Evolutionary conservation across 2,888 invertebrate genomes (phyloP), one percentile per base, ranked within the genome.

Genomic region (Agapetus fuscipes): DNA sequence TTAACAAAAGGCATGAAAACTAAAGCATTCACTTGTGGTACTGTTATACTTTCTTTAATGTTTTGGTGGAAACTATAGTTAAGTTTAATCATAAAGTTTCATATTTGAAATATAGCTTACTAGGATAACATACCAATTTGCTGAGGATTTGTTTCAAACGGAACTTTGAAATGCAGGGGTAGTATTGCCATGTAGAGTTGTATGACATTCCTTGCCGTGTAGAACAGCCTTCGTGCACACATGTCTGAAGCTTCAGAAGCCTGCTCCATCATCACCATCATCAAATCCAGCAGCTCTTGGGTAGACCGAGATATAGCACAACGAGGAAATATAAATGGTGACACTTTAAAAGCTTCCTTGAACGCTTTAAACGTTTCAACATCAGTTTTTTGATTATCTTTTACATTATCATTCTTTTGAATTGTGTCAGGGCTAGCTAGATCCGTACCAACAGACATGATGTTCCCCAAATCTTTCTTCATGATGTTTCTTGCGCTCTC

Each of bases 81-180:
- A n/a, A n/a, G n/a, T n/a, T n/a, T n/a, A n/a, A n/a, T n/a, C n/a
- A n/a, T n/a, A n/a, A n/a, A n/a, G n/a, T n/a, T n/a, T n/a, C n/a
- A n/a, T n/a, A n/a, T n/a, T n/a, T n/a, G n/a, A n/a, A n/a, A n/a
- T n/a, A 20, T 5, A 28, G 11, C 13, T 4, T 5, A 12, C 10
- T 28, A 12, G 31, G 39, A 29, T 29, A 13, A 57, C 71, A 66
- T 55, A 83, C 83, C 83, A 50, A 84, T 78, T 64, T 89, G 86
- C 54, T 93, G 90, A 2, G 94, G 93, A 53, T 93, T 83, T 1
- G 80, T 83, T 54, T 83, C 77, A 40, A 94, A 66, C 50, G 81
- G 76, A 52, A 82, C 80, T 54, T 80, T 79, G 61, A 93, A 91
- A 54, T 83, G 76, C 49, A 80, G 78, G 1, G 87, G 84, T 15